Evolutionary conservation across 2,797 vertebrate species (phyloP).

Genomic region (Stomatorhinus walkeri): DNA sequence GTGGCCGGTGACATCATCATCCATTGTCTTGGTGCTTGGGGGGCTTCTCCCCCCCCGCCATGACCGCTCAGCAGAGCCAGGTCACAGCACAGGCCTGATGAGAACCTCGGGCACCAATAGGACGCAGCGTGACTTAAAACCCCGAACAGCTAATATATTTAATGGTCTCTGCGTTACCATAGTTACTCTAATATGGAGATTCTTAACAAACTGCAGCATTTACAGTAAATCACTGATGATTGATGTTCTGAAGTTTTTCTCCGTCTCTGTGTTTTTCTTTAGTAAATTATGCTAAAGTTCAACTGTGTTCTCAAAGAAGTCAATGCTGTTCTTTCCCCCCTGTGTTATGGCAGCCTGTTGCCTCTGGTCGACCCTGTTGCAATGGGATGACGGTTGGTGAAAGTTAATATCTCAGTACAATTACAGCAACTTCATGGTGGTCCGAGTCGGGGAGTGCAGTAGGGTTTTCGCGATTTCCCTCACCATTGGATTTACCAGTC

Average conservation of each 20-base stretch:
- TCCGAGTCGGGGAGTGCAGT: conserved; percentile 51
- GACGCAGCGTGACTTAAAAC: conserved; percentile 2
- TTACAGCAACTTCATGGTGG: conserved; percentile 80
- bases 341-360: conserved; percentile 15
- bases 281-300: conserved; percentile 38
- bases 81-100: conserved; percentile 10
- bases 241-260: conserved; percentile 29
- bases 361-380: conserved; percentile 34
- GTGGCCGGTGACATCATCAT: conserved; percentile 18
- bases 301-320: neutral
- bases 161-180: conserved; percentile 16
- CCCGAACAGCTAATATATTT: conserved; percentile 1
- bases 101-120: conserved; percentile 1
- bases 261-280: conserved; percentile 39
- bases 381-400: conserved; percentile 52
- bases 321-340: neutral
- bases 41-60: neutral
- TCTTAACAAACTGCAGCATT: conserved; percentile 36
- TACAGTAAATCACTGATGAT: conserved; percentile 36
- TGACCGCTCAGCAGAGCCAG: neutral
- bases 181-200: conserved; percentile 20
- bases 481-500: conserved; percentile 48
- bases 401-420: conserved; percentile 79
- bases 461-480: conserved; percentile 44
- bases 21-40: neutral